Percentiles rank a stretch among this genome's conserved stretches.
phyloP scores from a whole-genome alignment of 1,140 invertebrate genomes.

The Drosophila persimilis region DNA sequence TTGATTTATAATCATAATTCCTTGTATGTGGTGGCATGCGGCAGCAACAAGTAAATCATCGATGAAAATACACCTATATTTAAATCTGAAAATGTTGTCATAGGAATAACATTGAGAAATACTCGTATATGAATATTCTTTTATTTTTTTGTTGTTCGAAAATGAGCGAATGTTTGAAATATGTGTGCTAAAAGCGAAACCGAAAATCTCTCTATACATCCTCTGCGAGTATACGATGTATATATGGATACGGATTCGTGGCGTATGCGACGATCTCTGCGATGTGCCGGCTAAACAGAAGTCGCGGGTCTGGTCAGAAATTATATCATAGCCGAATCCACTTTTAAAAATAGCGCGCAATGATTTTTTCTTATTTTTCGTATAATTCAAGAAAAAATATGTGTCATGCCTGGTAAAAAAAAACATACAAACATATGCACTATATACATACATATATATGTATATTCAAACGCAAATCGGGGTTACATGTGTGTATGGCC shows the following conservation, averaged over 20 bases:
- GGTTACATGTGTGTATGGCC: neutral
- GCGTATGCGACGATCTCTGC: conserved; percentile 16
- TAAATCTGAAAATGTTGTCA: conserved; percentile 41
- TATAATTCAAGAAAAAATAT: conserved; percentile 52
- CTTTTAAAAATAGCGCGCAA: conserved; percentile 68
- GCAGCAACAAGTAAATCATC: conserved; percentile 46
- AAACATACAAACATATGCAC: conserved; percentile 15
- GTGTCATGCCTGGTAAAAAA: conserved; percentile 59
- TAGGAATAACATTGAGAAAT: conserved; percentile 8
- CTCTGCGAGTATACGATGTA: conserved; percentile 24
- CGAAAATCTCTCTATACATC: conserved; percentile 47
- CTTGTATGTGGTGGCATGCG: neutral
- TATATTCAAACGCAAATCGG: neutral
- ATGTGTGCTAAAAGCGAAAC: conserved; percentile 52
- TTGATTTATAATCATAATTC: neutral
- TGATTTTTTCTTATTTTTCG: conserved; percentile 36
- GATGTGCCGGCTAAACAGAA: conserved; percentile 61
- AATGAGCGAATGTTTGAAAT: conserved; percentile 67
- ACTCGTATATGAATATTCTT: neutral
- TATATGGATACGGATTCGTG: neutral
- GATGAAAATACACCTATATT: conserved; percentile 6
- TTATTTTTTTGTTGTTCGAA: conserved; percentile 8
- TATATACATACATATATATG: neutral
- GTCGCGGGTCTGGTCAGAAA: conserved; percentile 49
- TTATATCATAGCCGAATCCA: conserved; percentile 69